Evolutionary conservation across 2,113 vertebrate genomes (phyloP), one percentile per base, ranked within the genome.

Genomic region (Sprattus sprattus): DNA sequence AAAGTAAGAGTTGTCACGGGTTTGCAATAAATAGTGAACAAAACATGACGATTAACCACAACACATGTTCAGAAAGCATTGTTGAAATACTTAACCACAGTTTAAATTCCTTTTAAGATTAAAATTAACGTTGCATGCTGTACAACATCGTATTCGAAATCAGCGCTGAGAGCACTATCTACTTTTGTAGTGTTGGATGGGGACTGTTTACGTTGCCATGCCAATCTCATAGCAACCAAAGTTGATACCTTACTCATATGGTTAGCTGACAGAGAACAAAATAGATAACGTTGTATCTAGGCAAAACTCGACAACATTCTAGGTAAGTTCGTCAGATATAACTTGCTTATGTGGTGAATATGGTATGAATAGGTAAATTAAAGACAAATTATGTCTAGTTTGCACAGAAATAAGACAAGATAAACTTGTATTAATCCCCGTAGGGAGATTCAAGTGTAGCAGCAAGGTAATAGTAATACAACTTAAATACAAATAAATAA

Each of bases 141-240:
- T 39, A 39, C 39, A 39, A 39, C 22, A 22, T 60, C 18, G 18
- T 7, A 60, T 7, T 4, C 20, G 54, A 22, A 60, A 60, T 16
- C 5, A 47, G 46, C 5, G 4, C 52, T 6, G 18, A 60, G 18
- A 22, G 18, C 6, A 52, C 13, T 6, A 20, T 7, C 47, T 28
- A 71, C 64, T 71, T 78, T 78, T 78, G 71, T 39, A 10, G 60
- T 32, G 22, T 64, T 64, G 67, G 1, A 25, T 11, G 54, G 3
- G 13, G 71, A 2, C 28, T 44, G 71, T 44, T 78, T 78, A 32
- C 13, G 71, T 78, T 78, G 71, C 71, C 71, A 78, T 78, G 71
- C 32, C 71, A 78, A 78, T 78, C 9, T 15, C 71, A 78, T 78
- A 78, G 71, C 71, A 78, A 78, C 71, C 28, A 78, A 16, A 78